These are phyloP conservation scores for Myzus persicae DNA, from an alignment of 1,140 invertebrate species.

Conservation along the genomic window DNA sequence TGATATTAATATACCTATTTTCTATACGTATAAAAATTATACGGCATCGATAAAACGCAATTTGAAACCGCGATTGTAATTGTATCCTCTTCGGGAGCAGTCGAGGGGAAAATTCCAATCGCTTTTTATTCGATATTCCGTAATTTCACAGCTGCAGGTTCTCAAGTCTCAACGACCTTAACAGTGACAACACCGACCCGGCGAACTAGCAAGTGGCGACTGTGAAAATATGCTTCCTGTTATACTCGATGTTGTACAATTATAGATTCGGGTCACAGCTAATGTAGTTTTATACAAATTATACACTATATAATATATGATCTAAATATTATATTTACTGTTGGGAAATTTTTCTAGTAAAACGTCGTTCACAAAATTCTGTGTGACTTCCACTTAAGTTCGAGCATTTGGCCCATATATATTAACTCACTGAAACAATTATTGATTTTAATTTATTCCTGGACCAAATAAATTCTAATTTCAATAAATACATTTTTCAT, in stretches of 20 bases:
- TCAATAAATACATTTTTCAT: neutral
- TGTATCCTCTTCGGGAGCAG: neutral
- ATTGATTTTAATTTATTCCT: neutral
- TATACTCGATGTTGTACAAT: neutral
- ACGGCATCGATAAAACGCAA: neutral
- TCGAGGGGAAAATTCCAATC: constrained; percentile 14
- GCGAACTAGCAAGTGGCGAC: neutral
- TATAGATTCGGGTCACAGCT: neutral
- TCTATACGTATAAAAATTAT: neutral
- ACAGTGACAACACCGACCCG: neutral
- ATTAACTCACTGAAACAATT: neutral
- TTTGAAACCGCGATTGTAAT: constrained; percentile 16
- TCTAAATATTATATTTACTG: neutral
- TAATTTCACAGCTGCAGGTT: constrained; percentile 1
- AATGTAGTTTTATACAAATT: neutral
- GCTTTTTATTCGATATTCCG: neutral
- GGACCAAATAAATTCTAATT: neutral
- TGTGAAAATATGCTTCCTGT: neutral
- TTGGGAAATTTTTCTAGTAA: neutral
- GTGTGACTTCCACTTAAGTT: neutral
- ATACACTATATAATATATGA: too few relatives aligned
- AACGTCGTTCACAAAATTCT: neutral
- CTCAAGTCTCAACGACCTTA: neutral
- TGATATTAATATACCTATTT: neutral
- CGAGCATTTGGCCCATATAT: neutral